Conservation (phyloP, 2,797 vertebrate genomes). For the Tokudaia tokunoshimensis region DNA sequence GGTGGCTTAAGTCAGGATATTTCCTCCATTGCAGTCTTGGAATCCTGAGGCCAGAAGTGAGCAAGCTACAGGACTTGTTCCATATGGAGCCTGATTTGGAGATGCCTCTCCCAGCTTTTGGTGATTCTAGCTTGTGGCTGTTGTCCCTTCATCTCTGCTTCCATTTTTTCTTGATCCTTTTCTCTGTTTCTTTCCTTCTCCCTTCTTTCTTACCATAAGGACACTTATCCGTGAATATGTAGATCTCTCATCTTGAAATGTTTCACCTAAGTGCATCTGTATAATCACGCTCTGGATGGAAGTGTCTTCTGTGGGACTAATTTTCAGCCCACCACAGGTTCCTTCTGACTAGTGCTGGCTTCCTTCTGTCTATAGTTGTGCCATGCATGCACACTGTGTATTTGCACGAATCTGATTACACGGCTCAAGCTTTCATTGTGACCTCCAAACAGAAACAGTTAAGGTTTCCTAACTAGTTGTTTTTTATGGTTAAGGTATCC, state of each 20-base stretch:
- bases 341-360: background rate
- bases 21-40: background rate
- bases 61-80: background rate
- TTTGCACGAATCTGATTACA: background rate
- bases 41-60: background rate
- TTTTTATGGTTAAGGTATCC: background rate
- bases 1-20: background rate
- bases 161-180: background rate
- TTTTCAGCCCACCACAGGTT: background rate
- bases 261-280: background rate
- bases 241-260: conserved; percentile 4
- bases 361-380: background rate
- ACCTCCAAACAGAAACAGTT: background rate
- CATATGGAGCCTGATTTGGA: background rate
- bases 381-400: background rate
- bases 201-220: background rate
- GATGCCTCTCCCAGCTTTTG: background rate
- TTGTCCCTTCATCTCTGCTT: background rate
- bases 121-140: background rate
- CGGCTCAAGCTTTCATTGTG: background rate
- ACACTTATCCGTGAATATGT: background rate
- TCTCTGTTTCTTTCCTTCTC: background rate
- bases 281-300: background rate
- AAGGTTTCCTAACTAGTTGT: background rate
- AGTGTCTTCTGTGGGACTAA: background rate